A percentile compares a stretch with the other conserved stretches of the same genome.
Evolutionary conservation across 2,888 invertebrate species (phyloP).

Genomic region (Conops quadrifasciatus): DNA sequence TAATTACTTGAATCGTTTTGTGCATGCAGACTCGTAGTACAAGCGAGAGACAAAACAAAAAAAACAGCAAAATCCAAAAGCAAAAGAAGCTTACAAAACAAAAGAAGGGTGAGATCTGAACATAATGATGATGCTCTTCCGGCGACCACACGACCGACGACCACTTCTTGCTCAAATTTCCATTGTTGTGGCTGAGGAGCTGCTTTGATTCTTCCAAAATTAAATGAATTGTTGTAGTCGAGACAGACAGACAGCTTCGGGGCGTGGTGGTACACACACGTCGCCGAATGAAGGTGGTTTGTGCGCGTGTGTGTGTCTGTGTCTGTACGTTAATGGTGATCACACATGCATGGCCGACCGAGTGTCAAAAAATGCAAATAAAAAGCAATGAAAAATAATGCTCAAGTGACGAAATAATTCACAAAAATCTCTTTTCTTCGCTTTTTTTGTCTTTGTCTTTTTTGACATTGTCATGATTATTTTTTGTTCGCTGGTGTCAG

Average conservation of each 20-base stretch:
- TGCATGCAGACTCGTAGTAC: conserved; percentile 13
- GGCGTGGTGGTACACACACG: conserved; percentile 26
- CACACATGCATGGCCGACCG: conserved; percentile 43
- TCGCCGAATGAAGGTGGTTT: background rate
- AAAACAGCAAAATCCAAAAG: background rate
- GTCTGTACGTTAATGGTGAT: conserved; percentile 1
- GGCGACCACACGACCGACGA: background rate
- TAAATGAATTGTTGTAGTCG: conserved; percentile 60
- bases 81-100: background rate
- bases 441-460: background rate
- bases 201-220: conserved; percentile 48
- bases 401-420: conserved; percentile 41
- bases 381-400: conserved; percentile 33
- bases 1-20: conserved; percentile 42
- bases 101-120: background rate
- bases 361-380: conserved; percentile 44
- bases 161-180: conserved; percentile 24
- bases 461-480: no score
- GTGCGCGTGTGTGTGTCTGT: background rate
- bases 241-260: conserved; percentile 55
- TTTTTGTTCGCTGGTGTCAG: conserved; percentile 41
- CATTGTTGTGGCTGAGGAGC: conserved; percentile 6
- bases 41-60: background rate
- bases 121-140: no score
- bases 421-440: conserved; percentile 32